Evolutionary conservation across 2,888 invertebrate species (phyloP).

Genomic region (Drosophila greeni): DNA sequence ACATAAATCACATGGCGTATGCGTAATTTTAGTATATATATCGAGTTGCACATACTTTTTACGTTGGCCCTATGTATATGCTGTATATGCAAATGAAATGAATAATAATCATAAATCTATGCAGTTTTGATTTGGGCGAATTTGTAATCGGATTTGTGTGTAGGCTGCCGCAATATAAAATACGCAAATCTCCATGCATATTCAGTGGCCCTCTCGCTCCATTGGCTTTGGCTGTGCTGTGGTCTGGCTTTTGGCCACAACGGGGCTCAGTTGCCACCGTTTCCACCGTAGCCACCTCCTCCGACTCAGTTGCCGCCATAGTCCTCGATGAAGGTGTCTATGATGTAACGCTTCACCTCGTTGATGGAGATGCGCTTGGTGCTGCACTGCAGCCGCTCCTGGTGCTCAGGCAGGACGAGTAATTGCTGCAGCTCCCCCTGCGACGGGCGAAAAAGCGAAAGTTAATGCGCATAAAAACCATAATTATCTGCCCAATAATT

Average conservation of each 20-base stretch:
- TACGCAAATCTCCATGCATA: constrained; percentile 33
- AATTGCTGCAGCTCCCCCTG: constrained; percentile 78
- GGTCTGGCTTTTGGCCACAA: constrained; percentile 16
- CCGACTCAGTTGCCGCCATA: constrained; percentile 74
- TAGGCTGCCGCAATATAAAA: constrained; percentile 26
- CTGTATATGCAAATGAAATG: constrained; percentile 44
- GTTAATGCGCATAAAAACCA: constrained; percentile 28
- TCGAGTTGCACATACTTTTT: constrained; percentile 23
- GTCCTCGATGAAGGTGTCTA: constrained; percentile 79
- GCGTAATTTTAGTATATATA: constrained; percentile 29
- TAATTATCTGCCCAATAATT: constrained; percentile 54
- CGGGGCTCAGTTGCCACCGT: constrained; percentile 60
- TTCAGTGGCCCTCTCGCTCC: constrained; percentile 24
- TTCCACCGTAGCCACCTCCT: constrained; percentile 76
- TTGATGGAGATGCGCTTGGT: constrained; percentile 77
- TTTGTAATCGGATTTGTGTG: constrained; percentile 36
- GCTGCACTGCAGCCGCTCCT: constrained; percentile 78
- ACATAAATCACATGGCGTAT: constrained; percentile 66
- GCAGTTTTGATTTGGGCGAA: constrained; percentile 39
- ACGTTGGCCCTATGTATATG: constrained; percentile 19
- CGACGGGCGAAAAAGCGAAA: constrained; percentile 22
- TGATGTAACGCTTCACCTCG: constrained; percentile 79
- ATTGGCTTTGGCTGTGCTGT: constrained; percentile 22
- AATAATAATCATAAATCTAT: constrained; percentile 44
- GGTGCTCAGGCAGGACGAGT: constrained; percentile 76